Evolutionary conservation across 2,888 invertebrate species (phyloP).

Genomic region (Troides oblongomaculatus): DNA sequence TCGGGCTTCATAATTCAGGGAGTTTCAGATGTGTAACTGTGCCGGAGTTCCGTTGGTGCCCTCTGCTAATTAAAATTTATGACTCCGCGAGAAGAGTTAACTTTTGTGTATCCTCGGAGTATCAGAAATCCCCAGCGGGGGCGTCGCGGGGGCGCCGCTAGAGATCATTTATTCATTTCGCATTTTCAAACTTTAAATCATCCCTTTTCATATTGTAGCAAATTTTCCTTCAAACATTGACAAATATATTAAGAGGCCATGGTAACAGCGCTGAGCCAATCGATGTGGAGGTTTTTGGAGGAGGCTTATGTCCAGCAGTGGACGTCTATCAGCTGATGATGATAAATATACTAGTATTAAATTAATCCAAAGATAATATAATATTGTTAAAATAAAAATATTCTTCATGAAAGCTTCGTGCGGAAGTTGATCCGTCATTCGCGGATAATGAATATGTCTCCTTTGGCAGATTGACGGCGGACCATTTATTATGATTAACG

Average conservation of each 20-base stretch:
- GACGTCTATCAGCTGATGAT: too few species aligned
- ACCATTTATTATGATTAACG: too few species aligned
- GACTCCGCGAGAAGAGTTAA: constrained; percentile 10
- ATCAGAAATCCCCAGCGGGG: neutral
- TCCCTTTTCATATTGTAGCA: too few species aligned
- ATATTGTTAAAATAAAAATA: neutral
- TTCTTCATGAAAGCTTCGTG: neutral
- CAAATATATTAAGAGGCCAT: too few species aligned
- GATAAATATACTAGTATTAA: too few species aligned
- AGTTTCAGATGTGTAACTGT: neutral
- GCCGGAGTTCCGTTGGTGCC: constrained; percentile 3
- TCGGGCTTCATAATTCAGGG: neutral
- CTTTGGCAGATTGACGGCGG: constrained; percentile 8
- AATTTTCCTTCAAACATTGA: too few species aligned
- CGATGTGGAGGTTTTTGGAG: too few species aligned
- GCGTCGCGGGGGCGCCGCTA: neutral
- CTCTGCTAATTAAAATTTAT: constrained; percentile 21
- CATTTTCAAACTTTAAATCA: neutral
- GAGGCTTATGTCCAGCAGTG: too few species aligned
- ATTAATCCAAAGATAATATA: neutral
- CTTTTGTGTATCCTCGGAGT: neutral
- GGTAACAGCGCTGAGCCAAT: too few species aligned
- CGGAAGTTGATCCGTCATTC: constrained; percentile 5
- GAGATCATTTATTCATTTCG: neutral
- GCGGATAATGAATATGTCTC: constrained; percentile 4